Evolutionary conservation across 2,888 invertebrate genomes (phyloP).

Genomic region (Drosophila mimetica): DNA sequence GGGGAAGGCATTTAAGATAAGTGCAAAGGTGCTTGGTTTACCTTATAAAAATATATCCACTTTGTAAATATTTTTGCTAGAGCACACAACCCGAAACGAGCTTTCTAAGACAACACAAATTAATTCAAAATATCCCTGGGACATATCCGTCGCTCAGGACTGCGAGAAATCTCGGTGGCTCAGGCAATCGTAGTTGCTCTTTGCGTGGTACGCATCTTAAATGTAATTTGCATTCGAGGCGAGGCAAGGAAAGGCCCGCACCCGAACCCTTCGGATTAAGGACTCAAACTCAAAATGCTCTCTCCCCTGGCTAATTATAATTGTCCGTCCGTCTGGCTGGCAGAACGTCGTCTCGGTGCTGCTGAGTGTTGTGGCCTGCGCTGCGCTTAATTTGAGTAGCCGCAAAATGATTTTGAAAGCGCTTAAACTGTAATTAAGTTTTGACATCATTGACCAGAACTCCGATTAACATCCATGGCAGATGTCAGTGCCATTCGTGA

Average conservation of each 20-base stretch:
- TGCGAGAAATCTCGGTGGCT: slow-evolving; percentile 8
- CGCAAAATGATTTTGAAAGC: slow-evolving; percentile 49
- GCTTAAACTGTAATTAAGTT: slow-evolving; percentile 46
- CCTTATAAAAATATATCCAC: not conserved
- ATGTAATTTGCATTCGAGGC: slow-evolving; percentile 56
- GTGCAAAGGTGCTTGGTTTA: not conserved
- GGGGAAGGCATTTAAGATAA: not conserved
- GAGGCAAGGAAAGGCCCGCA: not conserved
- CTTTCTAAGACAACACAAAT: slow-evolving; percentile 10
- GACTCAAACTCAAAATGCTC: slow-evolving; percentile 23
- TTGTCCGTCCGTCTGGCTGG: slow-evolving; percentile 19
- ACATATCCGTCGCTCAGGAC: slow-evolving; percentile 1
- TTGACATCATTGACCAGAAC: slow-evolving; percentile 32
- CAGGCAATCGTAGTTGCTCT: slow-evolving; percentile 24
- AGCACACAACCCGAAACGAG: not conserved
- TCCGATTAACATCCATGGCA: slow-evolving; percentile 10
- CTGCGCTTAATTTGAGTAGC: slow-evolving; percentile 44
- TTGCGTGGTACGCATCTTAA: slow-evolving; percentile 46
- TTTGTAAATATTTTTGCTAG: not conserved
- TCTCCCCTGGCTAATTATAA: slow-evolving; percentile 33
- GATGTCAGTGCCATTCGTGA: not conserved
- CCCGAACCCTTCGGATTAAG: slow-evolving; percentile 37
- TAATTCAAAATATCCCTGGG: slow-evolving; percentile 14
- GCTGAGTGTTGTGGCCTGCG: slow-evolving; percentile 34
- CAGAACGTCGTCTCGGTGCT: slow-evolving; percentile 1